Evolutionary conservation across 2,797 vertebrate species (phyloP), one percentile per base, ranked within the genome.

Genomic region (Cyclopterus lumpus): DNA sequence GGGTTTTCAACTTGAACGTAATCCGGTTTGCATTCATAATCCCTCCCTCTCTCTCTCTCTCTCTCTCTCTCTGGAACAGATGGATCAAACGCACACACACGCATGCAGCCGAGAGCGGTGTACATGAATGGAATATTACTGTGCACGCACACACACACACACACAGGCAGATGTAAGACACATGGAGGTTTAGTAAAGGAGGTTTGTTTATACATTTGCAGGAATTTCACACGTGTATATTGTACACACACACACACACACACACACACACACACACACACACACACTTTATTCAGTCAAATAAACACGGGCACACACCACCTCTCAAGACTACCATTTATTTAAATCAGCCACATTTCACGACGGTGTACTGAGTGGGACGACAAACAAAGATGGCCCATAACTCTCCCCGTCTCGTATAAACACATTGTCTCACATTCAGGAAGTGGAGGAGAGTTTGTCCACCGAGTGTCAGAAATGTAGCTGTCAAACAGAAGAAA

Each of bases 321-420:
- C 22, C 71, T 71, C 69, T 65, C 66, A 65, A 40, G 3, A 60
- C 36, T 7, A 14, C n/a, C 63, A 67, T 80, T 85, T 77, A 74
- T 81, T 86, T 81, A 75, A 78, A 71, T 49, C 46, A 44, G 12
- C 26, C 59, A 40, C 49, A n/a, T 79, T 86, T 80, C 64, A 51
- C 72, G 78, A 69, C 75, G 70, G 36, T 20, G 49, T 3, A 20
- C 14, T 3, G 51, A 70, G 73, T 9, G 36, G 40, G 64, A 64
- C 54, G 36, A 58, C 48, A 71, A 70, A 81, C 32, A 55, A 48
- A 61, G 36, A 57, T 69, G 72, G 34, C 36, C 68, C 36, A 59
- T 61, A 77, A 59, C 55, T 66, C 81, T 72, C 15, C 9, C 49
- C 1, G 6, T 58, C 54, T 5, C 28, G 67, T 36, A 38, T 34